Conservation (phyloP, 2,797 vertebrate genomes). For the Euthynnus affinis region DNA sequence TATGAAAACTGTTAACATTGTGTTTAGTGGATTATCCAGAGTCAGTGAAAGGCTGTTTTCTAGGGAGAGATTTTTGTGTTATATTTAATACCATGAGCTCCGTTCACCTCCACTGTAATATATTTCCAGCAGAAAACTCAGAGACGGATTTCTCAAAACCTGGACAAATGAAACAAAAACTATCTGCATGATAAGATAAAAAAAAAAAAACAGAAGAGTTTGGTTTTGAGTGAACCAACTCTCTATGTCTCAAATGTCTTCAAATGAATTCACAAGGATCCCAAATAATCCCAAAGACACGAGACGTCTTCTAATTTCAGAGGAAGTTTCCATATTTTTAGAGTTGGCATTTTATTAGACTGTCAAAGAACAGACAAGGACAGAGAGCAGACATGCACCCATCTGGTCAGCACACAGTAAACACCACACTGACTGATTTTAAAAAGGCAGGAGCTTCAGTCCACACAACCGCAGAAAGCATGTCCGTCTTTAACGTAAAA, state of each 20-base stretch:
- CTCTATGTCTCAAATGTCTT: neutral
- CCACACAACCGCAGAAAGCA: neutral
- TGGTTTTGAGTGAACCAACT: no score
- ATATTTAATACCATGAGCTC: neutral
- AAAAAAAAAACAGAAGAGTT: neutral
- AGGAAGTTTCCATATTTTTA: neutral
- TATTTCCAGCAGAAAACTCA: neutral
- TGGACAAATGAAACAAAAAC: neutral
- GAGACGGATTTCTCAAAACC: neutral
- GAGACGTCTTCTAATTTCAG: neutral
- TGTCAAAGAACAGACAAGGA: neutral
- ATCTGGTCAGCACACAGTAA: slow-evolving; percentile 16
- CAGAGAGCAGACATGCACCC: neutral
- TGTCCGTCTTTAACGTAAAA: neutral
- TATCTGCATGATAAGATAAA: no score
- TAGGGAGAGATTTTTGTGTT: neutral
- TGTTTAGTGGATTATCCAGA: slow-evolving; percentile 11
- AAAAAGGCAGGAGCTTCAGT: neutral
- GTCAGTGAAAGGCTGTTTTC: neutral
- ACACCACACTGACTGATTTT: neutral
- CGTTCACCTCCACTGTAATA: neutral
- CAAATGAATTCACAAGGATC: neutral
- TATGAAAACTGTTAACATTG: neutral
- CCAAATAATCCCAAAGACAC: neutral
- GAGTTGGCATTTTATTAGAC: neutral